Conservation (phyloP, 1,140 invertebrate species). For the Drosophila sturtevanti region DNA sequence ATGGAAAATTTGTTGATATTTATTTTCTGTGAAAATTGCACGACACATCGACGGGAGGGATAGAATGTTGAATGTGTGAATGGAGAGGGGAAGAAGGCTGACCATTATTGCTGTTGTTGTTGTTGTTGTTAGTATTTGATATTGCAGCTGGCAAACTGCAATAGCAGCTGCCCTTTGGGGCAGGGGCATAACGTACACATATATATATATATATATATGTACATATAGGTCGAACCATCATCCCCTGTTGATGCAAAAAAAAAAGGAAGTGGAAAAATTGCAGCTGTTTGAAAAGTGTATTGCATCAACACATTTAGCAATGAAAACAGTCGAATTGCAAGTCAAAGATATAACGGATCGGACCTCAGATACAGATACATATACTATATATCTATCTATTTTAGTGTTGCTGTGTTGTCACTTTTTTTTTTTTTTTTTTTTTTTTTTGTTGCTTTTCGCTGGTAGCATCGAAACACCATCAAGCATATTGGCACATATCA, state of each 20-base stretch:
- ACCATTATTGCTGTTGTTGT: constrained; percentile 7
- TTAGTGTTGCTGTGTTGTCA: background rate
- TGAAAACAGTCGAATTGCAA: constrained; percentile 34
- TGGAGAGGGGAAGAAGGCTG: background rate
- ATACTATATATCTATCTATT: background rate
- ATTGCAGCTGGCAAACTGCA: constrained; percentile 19
- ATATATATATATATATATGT: background rate
- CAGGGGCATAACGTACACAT: background rate
- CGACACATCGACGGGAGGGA: background rate
- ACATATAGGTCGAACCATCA: constrained; percentile 8
- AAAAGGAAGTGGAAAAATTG: constrained; percentile 1
- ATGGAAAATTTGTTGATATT: constrained; percentile 4
- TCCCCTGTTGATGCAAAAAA: constrained; percentile 10
- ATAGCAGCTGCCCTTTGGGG: constrained; percentile 26
- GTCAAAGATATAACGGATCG: constrained; percentile 17
- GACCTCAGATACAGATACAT: background rate
- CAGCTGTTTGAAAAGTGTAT: constrained; percentile 42
- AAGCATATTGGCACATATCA: constrained; percentile 5
- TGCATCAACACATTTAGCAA: constrained; percentile 27
- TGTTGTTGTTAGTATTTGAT: constrained; percentile 20
- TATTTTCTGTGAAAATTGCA: constrained; percentile 5
- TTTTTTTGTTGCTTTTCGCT: constrained; percentile 8
- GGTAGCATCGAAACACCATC: background rate
- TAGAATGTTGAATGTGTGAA: background rate
- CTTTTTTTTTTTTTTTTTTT: too few species aligned